Base-by-base conservation (phyloP, 2,888 invertebrate species). In the Amorpha juglandis region DNA sequence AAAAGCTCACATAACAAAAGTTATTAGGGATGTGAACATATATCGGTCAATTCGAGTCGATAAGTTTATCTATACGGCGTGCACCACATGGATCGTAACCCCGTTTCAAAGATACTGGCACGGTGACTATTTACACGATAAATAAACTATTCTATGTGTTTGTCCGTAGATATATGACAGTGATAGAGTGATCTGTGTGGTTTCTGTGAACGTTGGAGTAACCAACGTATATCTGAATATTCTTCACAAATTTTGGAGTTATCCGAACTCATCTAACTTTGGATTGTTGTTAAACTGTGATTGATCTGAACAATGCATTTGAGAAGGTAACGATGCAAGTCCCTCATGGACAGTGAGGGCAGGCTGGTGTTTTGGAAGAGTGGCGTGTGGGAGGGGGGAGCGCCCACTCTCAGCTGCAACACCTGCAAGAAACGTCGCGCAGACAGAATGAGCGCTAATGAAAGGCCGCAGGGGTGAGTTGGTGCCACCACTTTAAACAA, bases 291-390 rank as follows among this genome's bases (percentile, higher is more conserved):
- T 27, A 45, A 14, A 45, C 45, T 12, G 14, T 73, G 70, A 65
- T 68, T n/a, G 71, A 67, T 65, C 66, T 65, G 7, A 16, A 16
- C 38, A 9, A 71, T 66, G 72, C 71, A 62, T 74, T 66, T 55
- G 64, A 66, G 68, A 68, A 70, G 74, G 72, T 77, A 74, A 78
- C 70, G 63, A 79, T 86, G 82, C 70, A 64, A 70, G 67, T 75
- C 68, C 78, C 80, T 78, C 72, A 92, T 92, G 92, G 92, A 92
- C 80, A 87, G 87, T 84, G 92, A 92, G 75, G 93, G 92, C 67
- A 84, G 90, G 50, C 79, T 92, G 68, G 86, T 92, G 71, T 92
- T 92, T 76, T 92, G 92, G 92, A 92, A 92, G 79, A 86, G 87
- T 48, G 92, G 92, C 63, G 79, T 92, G 70, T 92, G 91, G 91